A percentile compares a stretch with the other conserved stretches of the same genome.
Evolutionary conservation across 1,140 invertebrate genomes (phyloP).

Genomic region (Choristoneura fumiferana): DNA sequence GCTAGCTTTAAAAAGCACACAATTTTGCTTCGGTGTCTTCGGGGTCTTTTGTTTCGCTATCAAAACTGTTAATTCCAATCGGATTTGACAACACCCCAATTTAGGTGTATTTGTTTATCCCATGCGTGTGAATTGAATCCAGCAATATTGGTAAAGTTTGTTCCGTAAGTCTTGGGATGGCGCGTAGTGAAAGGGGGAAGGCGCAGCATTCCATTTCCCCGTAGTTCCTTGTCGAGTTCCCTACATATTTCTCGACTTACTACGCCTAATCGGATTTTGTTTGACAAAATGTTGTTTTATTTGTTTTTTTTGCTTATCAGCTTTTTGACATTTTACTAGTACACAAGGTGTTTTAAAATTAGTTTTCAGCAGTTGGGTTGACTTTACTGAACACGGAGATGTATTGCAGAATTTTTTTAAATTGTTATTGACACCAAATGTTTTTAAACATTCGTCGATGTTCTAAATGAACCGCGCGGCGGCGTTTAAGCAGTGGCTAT

Average conservation of each 20-base stretch:
- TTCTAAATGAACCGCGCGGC: too few species aligned
- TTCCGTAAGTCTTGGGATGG: constrained; percentile 32
- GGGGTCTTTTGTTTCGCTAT: neutral
- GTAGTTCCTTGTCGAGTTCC: neutral
- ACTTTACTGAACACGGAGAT: too few species aligned
- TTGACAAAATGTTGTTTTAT: constrained; percentile 10
- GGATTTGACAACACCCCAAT: constrained; percentile 15
- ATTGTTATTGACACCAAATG: too few species aligned
- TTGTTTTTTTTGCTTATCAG: neutral
- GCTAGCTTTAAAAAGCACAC: too few species aligned
- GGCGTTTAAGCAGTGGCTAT: too few species aligned
- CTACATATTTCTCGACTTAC: constrained; percentile 8
- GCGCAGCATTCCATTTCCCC: constrained; percentile 21
- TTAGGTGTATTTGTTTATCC: constrained; percentile 15
- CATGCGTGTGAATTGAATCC: constrained; percentile 41
- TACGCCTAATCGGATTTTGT: constrained; percentile 8
- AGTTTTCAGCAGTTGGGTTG: too few species aligned
- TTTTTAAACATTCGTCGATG: too few species aligned
- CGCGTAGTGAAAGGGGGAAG: constrained; percentile 27
- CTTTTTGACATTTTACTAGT: too few species aligned
- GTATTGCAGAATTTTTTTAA: too few species aligned
- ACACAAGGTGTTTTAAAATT: too few species aligned
- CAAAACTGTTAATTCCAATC: constrained; percentile 6
- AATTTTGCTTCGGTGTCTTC: too few species aligned
- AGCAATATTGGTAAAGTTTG: constrained; percentile 51